A percentile compares a stretch with the other conserved stretches of the same genome.
Conservation (phyloP, 2,888 invertebrate species). For the Mesorhabditis sp. region DNA sequence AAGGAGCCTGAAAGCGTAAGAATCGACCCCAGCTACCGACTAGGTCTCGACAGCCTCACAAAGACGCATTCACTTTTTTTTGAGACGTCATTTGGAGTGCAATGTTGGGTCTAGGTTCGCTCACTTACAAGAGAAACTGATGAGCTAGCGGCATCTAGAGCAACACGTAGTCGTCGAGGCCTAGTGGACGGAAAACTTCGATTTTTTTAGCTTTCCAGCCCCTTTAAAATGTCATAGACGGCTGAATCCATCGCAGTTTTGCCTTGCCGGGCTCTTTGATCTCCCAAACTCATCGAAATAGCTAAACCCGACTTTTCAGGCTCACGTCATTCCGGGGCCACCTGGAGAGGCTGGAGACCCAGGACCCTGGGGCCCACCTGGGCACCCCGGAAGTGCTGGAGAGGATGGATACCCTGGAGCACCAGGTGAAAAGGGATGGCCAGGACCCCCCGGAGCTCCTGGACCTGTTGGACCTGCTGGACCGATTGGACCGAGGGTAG, state of each 20-base stretch:
- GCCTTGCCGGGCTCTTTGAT: slow-evolving; percentile 15
- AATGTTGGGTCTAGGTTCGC: no score
- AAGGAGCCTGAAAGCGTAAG: no score
- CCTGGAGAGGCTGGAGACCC: slow-evolving; percentile 44
- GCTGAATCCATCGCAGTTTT: not conserved
- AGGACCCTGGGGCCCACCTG: slow-evolving; percentile 54
- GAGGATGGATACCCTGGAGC: slow-evolving; percentile 55
- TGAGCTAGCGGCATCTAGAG: no score
- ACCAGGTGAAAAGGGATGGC: slow-evolving; percentile 57
- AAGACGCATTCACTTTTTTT: no score
- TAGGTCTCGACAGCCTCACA: no score
- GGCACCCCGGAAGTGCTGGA: slow-evolving; percentile 48
- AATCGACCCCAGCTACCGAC: no score
- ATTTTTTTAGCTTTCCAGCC: no score
- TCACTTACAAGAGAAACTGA: no score
- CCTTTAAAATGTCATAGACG: no score
- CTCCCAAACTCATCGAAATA: slow-evolving; percentile 28
- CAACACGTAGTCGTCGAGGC: no score
- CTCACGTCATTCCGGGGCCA: slow-evolving; percentile 56
- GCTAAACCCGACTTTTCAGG: slow-evolving; percentile 53
- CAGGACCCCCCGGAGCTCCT: slow-evolving; percentile 55
- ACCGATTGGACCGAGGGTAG: slow-evolving; percentile 46
- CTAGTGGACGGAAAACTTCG: no score
- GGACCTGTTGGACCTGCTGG: slow-evolving; percentile 50
- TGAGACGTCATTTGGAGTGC: no score